Evolutionary conservation across 2,888 invertebrate genomes (phyloP).

Genomic region (Dolichomitus sp.): DNA sequence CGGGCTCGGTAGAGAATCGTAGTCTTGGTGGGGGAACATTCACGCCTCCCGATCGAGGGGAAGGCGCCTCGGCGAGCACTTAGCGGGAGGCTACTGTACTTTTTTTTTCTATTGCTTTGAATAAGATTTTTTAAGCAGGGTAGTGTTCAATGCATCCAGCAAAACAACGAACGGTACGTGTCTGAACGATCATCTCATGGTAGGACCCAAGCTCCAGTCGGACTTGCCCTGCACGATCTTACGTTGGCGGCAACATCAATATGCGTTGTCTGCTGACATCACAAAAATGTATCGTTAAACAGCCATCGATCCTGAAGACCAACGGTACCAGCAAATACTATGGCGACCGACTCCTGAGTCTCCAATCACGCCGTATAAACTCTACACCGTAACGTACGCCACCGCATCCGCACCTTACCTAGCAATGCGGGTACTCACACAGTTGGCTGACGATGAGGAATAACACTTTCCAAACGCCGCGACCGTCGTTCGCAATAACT

Average conservation of each 20-base stretch:
- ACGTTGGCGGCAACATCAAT: constrained; percentile 42
- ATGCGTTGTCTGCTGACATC: constrained; percentile 50
- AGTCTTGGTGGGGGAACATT: too few species aligned
- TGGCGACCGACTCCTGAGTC: constrained; percentile 67
- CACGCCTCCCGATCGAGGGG: too few species aligned
- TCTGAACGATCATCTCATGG: constrained; percentile 53
- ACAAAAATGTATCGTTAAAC: constrained; percentile 48
- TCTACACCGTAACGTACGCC: constrained; percentile 72
- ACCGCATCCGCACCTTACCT: constrained; percentile 70
- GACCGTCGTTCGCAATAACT: constrained; percentile 54
- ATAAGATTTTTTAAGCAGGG: too few species aligned
- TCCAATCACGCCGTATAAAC: constrained; percentile 35
- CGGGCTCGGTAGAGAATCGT: too few species aligned
- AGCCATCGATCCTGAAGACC: constrained; percentile 51
- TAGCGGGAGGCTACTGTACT: too few species aligned
- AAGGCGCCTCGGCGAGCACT: too few species aligned
- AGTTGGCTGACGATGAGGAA: constrained; percentile 63
- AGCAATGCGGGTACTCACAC: constrained; percentile 67
- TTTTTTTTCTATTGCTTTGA: too few species aligned
- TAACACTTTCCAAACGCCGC: constrained; percentile 61
- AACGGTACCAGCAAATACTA: constrained; percentile 70
- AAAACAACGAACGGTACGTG: constrained; percentile 54
- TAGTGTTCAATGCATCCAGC: constrained; percentile 63
- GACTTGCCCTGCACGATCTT: constrained; percentile 41
- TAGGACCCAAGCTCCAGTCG: constrained; percentile 41